Evolutionary conservation across 2,113 vertebrate genomes (phyloP).

Genomic region (Hiodon tergisus): DNA sequence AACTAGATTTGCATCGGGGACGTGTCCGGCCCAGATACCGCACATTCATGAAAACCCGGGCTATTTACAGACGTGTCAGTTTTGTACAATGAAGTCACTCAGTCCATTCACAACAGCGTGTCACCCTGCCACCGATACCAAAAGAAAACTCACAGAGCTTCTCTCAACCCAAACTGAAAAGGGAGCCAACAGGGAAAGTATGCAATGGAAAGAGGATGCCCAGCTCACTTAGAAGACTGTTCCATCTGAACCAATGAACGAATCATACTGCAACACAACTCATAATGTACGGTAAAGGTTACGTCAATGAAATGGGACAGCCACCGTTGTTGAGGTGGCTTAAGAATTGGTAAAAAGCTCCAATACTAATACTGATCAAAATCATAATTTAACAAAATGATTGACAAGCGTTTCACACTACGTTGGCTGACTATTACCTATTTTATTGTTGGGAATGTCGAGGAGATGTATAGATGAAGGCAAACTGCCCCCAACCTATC

Average conservation of each 20-base stretch:
- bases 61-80: constrained; percentile 9
- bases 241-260: background rate
- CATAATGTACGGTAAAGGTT: background rate
- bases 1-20: background rate
- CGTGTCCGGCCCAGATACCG: background rate
- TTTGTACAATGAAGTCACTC: constrained; percentile 30
- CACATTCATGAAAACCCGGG: background rate
- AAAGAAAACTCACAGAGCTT: constrained; percentile 24
- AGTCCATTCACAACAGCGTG: constrained; percentile 27
- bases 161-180: constrained; percentile 8
- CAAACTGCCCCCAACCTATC: constrained; percentile 25
- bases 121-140: constrained; percentile 24
- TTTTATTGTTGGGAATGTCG: background rate
- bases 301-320: background rate
- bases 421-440: background rate
- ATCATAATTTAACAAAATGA: background rate
- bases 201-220: background rate
- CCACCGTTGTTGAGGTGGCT: background rate
- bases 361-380: background rate
- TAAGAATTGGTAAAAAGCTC: background rate
- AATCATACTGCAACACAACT: background rate
- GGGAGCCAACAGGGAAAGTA: background rate
- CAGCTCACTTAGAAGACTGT: background rate
- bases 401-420: background rate
- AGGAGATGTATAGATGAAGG: constrained; percentile 15